Conservation (phyloP, 1,140 invertebrate genomes). For the Atta cephalotes region DNA sequence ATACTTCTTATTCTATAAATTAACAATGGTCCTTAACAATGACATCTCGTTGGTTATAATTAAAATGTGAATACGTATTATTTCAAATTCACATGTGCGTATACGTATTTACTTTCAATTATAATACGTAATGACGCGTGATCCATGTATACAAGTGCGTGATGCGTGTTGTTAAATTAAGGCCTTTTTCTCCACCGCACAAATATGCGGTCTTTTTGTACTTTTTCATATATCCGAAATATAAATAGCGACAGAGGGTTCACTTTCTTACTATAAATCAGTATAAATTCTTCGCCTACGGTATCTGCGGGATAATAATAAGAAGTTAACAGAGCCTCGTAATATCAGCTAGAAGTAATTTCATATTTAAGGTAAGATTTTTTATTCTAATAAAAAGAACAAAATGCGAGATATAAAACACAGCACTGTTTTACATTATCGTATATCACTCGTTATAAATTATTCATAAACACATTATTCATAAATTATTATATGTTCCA, state of each 20-base stretch:
- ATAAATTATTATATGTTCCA: background rate
- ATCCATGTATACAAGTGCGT: background rate
- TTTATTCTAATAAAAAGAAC: background rate
- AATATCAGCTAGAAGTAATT: background rate
- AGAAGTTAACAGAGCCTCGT: background rate
- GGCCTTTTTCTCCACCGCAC: conserved; percentile 33
- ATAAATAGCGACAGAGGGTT: conserved; percentile 41
- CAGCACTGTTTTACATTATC: background rate
- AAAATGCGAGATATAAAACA: background rate
- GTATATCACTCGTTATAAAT: background rate
- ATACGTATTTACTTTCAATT: background rate
- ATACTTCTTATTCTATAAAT: background rate
- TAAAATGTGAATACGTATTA: background rate
- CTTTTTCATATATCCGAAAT: conserved; percentile 51
- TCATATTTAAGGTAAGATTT: background rate
- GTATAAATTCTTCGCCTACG: conserved; percentile 41
- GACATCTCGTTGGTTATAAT: background rate
- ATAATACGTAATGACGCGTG: conserved; percentile 21
- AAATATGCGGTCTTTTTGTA: background rate
- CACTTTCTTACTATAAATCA: conserved; percentile 55
- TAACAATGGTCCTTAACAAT: background rate
- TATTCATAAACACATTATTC: background rate
- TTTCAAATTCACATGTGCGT: background rate
- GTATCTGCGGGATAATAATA: background rate
- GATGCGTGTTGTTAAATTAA: background rate